phyloP scores from a whole-genome alignment of 2,797 vertebrate species.

The Gymnoscopelus microlampas region DNA sequence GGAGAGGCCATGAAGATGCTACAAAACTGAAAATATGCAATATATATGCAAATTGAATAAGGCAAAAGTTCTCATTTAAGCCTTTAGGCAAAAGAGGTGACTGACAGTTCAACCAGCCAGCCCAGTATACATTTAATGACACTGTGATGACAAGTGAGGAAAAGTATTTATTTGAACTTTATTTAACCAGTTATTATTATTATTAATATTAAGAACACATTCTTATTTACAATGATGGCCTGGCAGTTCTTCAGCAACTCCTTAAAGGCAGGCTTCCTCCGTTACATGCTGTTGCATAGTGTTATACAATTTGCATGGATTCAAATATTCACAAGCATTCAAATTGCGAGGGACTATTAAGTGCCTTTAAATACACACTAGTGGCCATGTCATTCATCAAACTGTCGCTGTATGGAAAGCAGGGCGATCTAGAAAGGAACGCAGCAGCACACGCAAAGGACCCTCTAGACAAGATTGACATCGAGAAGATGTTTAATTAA shows the following conservation, averaged over 20 bases:
- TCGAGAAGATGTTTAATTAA: neutral
- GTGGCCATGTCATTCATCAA: conserved; percentile 49
- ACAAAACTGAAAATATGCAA: too few species aligned
- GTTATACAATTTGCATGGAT: conserved; percentile 52
- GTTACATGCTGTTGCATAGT: too few species aligned
- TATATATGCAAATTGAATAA: too few species aligned
- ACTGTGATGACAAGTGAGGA: neutral
- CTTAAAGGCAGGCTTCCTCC: too few species aligned
- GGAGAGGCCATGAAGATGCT: too few species aligned
- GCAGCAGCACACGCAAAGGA: neutral
- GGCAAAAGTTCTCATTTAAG: too few species aligned
- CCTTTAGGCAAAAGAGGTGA: neutral
- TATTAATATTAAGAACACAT: too few species aligned
- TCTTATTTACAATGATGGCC: too few species aligned
- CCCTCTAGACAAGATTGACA: neutral
- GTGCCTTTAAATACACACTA: conserved; percentile 34
- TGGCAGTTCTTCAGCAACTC: too few species aligned
- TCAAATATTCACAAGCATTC: conserved; percentile 55
- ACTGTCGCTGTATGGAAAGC: conserved; percentile 60
- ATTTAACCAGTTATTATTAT: neutral
- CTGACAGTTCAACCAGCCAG: neutral
- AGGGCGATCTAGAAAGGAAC: conserved; percentile 23
- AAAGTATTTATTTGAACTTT: neutral
- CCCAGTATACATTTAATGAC: neutral
- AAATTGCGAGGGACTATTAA: conserved; percentile 27